Evolutionary conservation across 2,113 vertebrate genomes (phyloP).

Genomic region (Pristiophorus japonicus): DNA sequence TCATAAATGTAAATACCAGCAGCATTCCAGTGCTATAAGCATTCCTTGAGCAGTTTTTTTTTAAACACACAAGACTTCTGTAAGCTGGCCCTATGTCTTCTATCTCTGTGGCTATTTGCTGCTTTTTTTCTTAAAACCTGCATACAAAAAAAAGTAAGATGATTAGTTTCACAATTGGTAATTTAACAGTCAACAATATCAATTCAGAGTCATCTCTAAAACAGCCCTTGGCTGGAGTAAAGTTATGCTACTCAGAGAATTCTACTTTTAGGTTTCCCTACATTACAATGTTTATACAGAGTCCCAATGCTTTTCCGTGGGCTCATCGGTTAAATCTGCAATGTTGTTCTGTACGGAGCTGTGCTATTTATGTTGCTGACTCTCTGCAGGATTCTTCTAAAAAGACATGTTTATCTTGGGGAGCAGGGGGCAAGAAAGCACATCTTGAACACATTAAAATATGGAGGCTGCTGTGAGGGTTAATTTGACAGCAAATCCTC

Average conservation of each 20-base stretch:
- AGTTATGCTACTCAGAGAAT: not conserved
- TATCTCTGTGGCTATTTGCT: not conserved
- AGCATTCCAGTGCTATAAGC: not conserved
- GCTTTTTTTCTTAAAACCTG: constrained; percentile 11
- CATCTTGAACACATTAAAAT: constrained; percentile 28
- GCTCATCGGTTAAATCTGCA: not conserved
- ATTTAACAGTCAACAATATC: not conserved
- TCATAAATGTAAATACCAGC: not conserved
- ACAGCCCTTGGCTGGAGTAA: not conserved
- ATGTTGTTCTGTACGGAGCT: not conserved
- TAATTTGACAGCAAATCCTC: constrained; percentile 30
- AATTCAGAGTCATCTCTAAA: not conserved
- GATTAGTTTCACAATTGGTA: not conserved
- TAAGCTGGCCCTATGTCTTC: not conserved
- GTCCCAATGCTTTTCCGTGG: not conserved
- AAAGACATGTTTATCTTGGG: not conserved
- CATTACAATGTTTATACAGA: not conserved
- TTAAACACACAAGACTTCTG: not conserved
- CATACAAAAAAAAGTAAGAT: not conserved
- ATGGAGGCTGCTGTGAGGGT: not conserved
- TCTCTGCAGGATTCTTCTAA: not conserved
- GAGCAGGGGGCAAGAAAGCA: not conserved
- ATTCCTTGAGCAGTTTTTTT: not conserved
- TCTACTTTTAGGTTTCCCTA: not conserved
- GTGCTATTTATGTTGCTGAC: not conserved